phyloP scores from a whole-genome alignment of 2,113 vertebrate genomes.

The Nicator chloris region DNA sequence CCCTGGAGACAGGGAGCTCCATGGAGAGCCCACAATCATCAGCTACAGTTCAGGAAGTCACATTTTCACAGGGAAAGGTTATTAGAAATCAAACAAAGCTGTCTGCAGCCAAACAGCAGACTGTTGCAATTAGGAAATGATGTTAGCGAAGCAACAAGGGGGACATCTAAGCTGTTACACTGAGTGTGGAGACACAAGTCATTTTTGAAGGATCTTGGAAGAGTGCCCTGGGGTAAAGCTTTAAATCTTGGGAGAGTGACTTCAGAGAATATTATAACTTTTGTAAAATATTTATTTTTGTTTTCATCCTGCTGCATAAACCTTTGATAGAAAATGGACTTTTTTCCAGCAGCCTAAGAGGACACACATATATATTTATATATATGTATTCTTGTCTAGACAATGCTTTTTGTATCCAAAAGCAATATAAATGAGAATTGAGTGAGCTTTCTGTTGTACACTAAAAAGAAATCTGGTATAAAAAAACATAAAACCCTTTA shows the following conservation, averaged over 20 bases:
- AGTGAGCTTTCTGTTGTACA: neutral
- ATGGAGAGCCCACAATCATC: neutral
- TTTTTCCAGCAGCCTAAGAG: neutral
- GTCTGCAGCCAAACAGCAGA: conserved; percentile 33
- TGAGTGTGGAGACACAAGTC: neutral
- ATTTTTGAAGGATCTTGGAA: neutral
- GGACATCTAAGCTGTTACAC: neutral
- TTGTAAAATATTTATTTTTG: conserved; percentile 10
- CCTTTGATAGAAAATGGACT: neutral
- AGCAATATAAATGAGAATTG: neutral
- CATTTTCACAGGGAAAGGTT: conserved; percentile 14
- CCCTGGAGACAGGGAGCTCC: neutral
- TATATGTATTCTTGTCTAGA: neutral
- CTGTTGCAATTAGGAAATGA: conserved; percentile 19
- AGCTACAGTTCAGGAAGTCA: neutral
- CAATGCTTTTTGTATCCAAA: conserved; percentile 7
- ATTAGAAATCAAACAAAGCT: conserved; percentile 37
- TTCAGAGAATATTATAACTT: neutral
- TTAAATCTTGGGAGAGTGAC: neutral
- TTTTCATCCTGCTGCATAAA: neutral
- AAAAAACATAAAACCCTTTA: neutral
- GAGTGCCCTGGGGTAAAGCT: neutral
- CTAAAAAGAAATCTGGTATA: neutral
- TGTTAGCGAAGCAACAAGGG: neutral
- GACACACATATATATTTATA: neutral